phyloP scores from a whole-genome alignment of 2,797 vertebrate species.

The Spheniscus humboldti region DNA sequence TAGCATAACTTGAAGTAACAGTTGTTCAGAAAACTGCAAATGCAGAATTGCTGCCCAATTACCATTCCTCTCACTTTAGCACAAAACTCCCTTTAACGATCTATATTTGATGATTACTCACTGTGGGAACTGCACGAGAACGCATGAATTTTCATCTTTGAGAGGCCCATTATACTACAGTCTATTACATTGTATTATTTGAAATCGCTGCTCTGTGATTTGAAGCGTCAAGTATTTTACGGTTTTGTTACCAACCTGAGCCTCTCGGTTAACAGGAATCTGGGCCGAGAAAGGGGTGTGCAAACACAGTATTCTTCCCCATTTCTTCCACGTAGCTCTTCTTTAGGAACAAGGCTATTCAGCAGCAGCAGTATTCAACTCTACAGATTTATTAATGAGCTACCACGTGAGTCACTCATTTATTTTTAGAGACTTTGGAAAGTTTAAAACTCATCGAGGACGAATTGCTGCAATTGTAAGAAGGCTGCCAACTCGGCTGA shows the following conservation, averaged over 20 bases:
- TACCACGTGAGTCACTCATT: not conserved
- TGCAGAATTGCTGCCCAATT: not conserved
- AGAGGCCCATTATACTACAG: not conserved
- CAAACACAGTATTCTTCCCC: not conserved
- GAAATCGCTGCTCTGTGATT: not conserved
- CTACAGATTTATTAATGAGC: not conserved
- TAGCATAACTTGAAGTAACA: too few relatives aligned
- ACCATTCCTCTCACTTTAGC: not conserved
- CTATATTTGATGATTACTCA: not conserved
- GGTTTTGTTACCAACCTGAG: not conserved
- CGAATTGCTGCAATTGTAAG: not conserved
- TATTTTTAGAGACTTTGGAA: not conserved
- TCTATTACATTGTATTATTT: not conserved
- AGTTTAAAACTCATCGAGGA: not conserved
- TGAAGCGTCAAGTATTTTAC: not conserved
- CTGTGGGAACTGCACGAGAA: not conserved
- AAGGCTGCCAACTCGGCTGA: not conserved
- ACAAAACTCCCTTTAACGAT: not conserved
- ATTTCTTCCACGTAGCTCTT: not conserved
- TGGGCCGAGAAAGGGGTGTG: not conserved
- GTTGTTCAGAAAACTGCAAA: not conserved
- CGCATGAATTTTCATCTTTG: not conserved
- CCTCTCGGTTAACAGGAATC: not conserved
- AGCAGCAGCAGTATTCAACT: too few relatives aligned
- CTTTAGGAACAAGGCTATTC: not conserved